Base-by-base conservation (phyloP, 2,113 vertebrate species). In the Scomber colias region DNA sequence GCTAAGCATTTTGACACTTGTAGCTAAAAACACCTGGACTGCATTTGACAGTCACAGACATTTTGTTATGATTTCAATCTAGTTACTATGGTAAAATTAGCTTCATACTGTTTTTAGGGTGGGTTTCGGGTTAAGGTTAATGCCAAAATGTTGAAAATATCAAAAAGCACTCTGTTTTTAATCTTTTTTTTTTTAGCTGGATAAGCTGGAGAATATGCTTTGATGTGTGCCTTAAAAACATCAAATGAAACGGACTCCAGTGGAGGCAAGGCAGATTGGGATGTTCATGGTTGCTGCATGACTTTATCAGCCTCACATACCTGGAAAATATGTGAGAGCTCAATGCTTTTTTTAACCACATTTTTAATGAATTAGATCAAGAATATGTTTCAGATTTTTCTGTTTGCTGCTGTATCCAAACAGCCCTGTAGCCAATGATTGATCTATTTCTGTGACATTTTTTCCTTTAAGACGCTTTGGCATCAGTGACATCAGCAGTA, bases 161-260 rank as follows among this genome's bases (percentile, higher is more conserved):
- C 16, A 55, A 61, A 82, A 46, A 13, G 7, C 40, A n/a, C 13
- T 66, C 24, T 62, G 24, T 27, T 62, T 77, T 84, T 72, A 84
- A 85, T 81, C 67, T 67, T 69, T 77, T 21, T 77, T 21, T 21
- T 35, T 54, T 72, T 56, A 53, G 69, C 62, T 35, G 68, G 14
- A 57, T 30, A 55, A 19, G 40, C 61, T 46, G 69, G 27, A 80
- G 67, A 75, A 75, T 15, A 63, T 16, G n/a, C 70, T 87, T 85
- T 79, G 73, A 88, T 68, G 83, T 79, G 40, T 14, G 13, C 53
- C 62, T 75, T 50, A 64, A 87, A 84, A 85, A 84, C 75, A 75
- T 88, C 72, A 88, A 67, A 85, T 89, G 30, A 77, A 87, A 81
- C 0, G 51, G 71, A 71, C 55, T 40, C 35, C 35, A 40, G 35